Conservation (phyloP, 2,113 vertebrate genomes). For the Holacanthus passer region DNA sequence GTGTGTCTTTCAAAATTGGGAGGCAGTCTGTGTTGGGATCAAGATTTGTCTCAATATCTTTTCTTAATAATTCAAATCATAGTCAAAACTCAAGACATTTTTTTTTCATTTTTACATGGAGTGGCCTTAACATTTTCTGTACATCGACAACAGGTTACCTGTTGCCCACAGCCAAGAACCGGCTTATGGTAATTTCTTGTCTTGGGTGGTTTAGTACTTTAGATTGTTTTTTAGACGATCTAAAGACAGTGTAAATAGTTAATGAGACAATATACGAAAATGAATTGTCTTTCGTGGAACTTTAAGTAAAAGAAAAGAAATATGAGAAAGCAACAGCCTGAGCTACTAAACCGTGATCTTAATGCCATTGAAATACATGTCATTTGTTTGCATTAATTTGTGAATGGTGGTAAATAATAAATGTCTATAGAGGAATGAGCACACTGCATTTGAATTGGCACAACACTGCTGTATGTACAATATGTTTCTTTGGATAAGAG, state of each 20-base stretch:
- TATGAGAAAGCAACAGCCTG: not conserved
- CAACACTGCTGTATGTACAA: not conserved
- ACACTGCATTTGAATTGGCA: not conserved
- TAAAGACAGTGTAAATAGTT: not conserved
- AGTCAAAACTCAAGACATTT: not conserved
- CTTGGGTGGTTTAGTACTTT: not conserved
- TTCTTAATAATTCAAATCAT: not conserved
- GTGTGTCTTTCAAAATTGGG: not conserved
- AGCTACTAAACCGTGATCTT: not conserved
- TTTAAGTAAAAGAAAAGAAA: constrained; percentile 3
- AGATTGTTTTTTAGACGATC: not conserved
- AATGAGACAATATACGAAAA: not conserved
- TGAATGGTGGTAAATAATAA: not conserved
- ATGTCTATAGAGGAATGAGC: not conserved
- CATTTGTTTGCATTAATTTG: not conserved
- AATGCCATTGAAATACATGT: not conserved
- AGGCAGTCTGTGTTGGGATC: not conserved
- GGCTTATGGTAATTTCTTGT: not conserved
- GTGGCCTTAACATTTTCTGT: too few species aligned
- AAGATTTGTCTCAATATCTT: not conserved
- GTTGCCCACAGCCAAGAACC: not conserved
- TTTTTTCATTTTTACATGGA: too few species aligned
- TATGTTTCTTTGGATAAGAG: not conserved
- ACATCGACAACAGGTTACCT: not conserved
- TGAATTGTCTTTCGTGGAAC: not conserved